These are phyloP conservation scores for Linnaemya vulpina DNA, from an alignment of 2,888 invertebrate species.

Conservation along the genomic window DNA sequence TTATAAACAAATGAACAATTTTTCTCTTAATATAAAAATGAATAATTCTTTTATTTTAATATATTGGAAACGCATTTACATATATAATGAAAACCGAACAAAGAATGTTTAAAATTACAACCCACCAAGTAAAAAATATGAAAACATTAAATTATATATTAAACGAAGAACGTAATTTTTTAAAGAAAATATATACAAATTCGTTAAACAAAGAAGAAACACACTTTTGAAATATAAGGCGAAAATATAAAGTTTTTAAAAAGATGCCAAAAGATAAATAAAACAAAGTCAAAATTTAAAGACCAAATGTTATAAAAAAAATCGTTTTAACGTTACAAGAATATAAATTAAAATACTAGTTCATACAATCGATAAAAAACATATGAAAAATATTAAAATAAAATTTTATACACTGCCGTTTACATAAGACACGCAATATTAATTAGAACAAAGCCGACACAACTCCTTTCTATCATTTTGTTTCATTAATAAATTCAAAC, in stretches of 20 bases:
- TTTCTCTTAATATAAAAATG: slow-evolving; percentile 54
- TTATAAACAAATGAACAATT: slow-evolving; percentile 55
- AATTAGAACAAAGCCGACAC: neutral
- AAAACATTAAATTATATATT: slow-evolving; percentile 46
- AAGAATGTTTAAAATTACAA: slow-evolving; percentile 69
- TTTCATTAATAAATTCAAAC: neutral
- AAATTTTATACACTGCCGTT: slow-evolving; percentile 70
- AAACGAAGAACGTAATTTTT: neutral
- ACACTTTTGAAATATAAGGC: slow-evolving; percentile 44
- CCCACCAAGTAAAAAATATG: slow-evolving; percentile 67
- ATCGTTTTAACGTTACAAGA: slow-evolving; percentile 32
- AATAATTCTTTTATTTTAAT: slow-evolving; percentile 43
- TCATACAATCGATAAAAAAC: slow-evolving; percentile 18
- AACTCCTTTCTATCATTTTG: neutral
- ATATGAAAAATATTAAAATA: neutral
- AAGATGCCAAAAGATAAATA: slow-evolving; percentile 47
- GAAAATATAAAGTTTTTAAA: slow-evolving; percentile 5
- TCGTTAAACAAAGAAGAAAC: neutral
- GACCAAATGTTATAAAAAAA: slow-evolving; percentile 36
- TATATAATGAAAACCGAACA: slow-evolving; percentile 57
- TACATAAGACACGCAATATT: slow-evolving; percentile 52
- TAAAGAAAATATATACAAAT: slow-evolving; percentile 40
- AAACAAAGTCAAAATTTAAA: slow-evolving; percentile 7
- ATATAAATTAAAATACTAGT: neutral
- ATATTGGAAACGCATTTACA: slow-evolving; percentile 65